A percentile compares a stretch with the other conserved stretches of the same genome.
Conservation (phyloP, 2,113 vertebrate species). For the Urocolius indicus region DNA sequence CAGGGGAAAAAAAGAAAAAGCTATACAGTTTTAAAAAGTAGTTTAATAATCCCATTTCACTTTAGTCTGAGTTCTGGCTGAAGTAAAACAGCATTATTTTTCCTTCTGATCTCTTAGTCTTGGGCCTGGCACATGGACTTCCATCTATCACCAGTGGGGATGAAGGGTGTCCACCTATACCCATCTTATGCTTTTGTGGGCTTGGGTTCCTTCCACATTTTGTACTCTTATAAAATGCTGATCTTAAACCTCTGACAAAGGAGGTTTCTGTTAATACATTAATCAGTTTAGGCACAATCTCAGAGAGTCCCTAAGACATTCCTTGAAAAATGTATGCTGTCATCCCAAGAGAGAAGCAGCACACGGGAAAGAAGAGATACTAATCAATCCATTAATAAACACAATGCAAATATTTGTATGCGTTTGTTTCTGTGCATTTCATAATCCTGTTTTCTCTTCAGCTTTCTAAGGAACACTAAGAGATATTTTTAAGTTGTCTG, state of each 20-base stretch:
- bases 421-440: background rate
- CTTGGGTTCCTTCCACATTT: background rate
- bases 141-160: background rate
- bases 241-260: background rate
- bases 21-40: background rate
- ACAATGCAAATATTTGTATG: accelerated
- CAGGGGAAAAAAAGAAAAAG: background rate
- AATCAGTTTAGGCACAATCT: background rate
- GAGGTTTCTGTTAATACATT: background rate
- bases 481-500: background rate
- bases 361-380: background rate
- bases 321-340: background rate
- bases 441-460: background rate
- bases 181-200: background rate
- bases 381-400: background rate
- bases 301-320: background rate
- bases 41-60: background rate
- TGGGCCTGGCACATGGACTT: background rate
- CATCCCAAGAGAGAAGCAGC: background rate
- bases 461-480: background rate
- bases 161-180: background rate
- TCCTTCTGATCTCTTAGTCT: background rate
- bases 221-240: background rate
- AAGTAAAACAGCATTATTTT: background rate
- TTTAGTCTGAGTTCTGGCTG: background rate